Evolutionary conservation across 2,888 invertebrate species (phyloP).

Genomic region (Plagodis dolabraria): DNA sequence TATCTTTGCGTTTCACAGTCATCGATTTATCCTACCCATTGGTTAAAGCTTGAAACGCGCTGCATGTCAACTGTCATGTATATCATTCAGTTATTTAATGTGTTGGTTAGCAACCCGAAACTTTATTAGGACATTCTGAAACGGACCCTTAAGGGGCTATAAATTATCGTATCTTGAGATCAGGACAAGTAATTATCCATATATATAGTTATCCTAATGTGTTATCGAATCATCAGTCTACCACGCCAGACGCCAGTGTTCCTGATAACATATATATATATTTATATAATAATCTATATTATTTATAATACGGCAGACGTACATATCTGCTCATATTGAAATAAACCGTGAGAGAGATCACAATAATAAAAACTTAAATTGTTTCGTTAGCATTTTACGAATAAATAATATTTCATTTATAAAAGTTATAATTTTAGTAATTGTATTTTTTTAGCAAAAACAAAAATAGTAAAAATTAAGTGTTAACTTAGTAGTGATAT

Average conservation of each 20-base stretch:
- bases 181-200: too few species aligned
- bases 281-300: slow-evolving; percentile 30
- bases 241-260: slow-evolving; percentile 56
- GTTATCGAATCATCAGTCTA: slow-evolving; percentile 55
- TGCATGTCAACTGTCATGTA: too few species aligned
- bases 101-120: too few species aligned
- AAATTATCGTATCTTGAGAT: too few species aligned
- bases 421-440: background rate
- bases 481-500: slow-evolving; percentile 13
- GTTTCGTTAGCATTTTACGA: background rate
- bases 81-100: too few species aligned
- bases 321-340: slow-evolving; percentile 9
- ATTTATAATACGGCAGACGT: slow-evolving; percentile 14
- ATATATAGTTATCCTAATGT: slow-evolving; percentile 34
- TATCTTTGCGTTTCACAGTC: too few species aligned
- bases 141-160: too few species aligned
- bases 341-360: slow-evolving; percentile 5
- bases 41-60: too few species aligned
- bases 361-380: background rate
- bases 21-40: too few species aligned
- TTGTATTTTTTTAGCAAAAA: too few species aligned
- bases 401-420: background rate
- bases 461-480: background rate
- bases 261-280: slow-evolving; percentile 22
- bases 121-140: too few species aligned